These are phyloP conservation scores for Leuctra nigra DNA, from an alignment of 2,888 invertebrate genomes.

Conservation along the genomic window DNA sequence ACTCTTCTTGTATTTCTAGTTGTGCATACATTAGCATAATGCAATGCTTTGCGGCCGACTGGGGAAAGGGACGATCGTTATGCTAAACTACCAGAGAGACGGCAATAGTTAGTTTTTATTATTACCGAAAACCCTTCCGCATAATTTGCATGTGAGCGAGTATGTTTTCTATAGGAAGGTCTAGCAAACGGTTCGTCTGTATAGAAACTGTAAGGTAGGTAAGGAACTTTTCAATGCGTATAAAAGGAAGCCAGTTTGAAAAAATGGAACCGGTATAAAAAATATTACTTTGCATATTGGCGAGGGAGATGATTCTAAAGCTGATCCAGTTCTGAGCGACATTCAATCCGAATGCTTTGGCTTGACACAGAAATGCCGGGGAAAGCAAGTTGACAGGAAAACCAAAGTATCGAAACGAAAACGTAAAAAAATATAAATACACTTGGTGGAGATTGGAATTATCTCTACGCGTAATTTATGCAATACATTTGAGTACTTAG, in stretches of 20 bases:
- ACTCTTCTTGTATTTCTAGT: not conserved
- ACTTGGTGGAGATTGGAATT: too few relatives aligned
- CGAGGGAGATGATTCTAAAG: too few relatives aligned
- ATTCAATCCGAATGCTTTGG: too few relatives aligned
- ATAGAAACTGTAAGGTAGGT: not conserved
- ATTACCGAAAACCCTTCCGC: not conserved
- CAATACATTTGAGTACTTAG: too few relatives aligned
- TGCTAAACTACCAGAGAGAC: not conserved
- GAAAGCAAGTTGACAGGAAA: too few relatives aligned
- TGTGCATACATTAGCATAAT: slow-evolving; percentile 6
- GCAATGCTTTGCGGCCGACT: slow-evolving; percentile 4
- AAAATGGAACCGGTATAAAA: too few relatives aligned
- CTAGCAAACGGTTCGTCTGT: not conserved
- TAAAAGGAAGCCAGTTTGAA: not conserved
- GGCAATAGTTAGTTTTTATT: not conserved
- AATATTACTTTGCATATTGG: too few relatives aligned
- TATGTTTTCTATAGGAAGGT: not conserved
- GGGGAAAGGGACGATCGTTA: not conserved
- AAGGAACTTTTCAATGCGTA: not conserved
- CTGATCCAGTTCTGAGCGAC: too few relatives aligned
- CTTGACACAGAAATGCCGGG: too few relatives aligned
- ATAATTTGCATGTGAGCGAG: slow-evolving; percentile 1
- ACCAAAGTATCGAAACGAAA: too few relatives aligned
- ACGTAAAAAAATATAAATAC: too few relatives aligned
- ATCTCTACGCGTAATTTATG: too few relatives aligned